Base-by-base conservation (phyloP, 2,113 vertebrate genomes). In the Sialia sialis region DNA sequence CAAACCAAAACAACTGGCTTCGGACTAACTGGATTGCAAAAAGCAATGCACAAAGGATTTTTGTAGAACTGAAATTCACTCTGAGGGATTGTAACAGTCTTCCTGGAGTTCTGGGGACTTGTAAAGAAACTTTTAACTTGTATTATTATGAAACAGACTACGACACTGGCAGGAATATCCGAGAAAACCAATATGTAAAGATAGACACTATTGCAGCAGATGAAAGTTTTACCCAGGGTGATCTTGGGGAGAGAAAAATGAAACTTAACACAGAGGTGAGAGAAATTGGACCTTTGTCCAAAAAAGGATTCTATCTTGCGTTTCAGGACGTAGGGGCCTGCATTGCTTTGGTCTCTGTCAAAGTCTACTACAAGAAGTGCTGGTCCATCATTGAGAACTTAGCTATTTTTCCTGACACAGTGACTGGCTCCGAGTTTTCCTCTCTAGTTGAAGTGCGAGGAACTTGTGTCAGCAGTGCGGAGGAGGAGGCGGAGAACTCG, bases 31-130 rank as follows among this genome's bases (percentile, higher is more conserved):
- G 99, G 99, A 99, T 99, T 97, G 98, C 99, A 88, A 99, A 99
- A 98, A 98, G 99, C 92, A 98, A 99, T 95, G 99, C 99, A 96
- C 99, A 99, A 98, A 99, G 99, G 98, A 99, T 99, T 99, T 99
- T 99, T 99, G 99, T 99, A 97, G 99, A 99, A 97, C 98, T 99
- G 97, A 99, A 99, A 98, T 99, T 99, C 98, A 99, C 99, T 95
- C 97, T 99, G 98, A 99, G 99, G 98, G 99, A 99, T 99, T 99
- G 99, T 98, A 99, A 99, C 98, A 99, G 99, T 98, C 98, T 99
- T 97, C 99, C 99, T 78, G 99, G 99, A 81, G 99, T 99, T 96
- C 98, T 99, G 97, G 99, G 99, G 95, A 99, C 99, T 78, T 99
- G 99, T 98, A 99, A 99, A 98, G 99, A 99, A 98, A 99, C 99